Percentiles rank a stretch among this genome's conserved stretches.
Evolutionary conservation across 2,797 vertebrate species (phyloP).

Genomic region (Prunella strophiata): DNA sequence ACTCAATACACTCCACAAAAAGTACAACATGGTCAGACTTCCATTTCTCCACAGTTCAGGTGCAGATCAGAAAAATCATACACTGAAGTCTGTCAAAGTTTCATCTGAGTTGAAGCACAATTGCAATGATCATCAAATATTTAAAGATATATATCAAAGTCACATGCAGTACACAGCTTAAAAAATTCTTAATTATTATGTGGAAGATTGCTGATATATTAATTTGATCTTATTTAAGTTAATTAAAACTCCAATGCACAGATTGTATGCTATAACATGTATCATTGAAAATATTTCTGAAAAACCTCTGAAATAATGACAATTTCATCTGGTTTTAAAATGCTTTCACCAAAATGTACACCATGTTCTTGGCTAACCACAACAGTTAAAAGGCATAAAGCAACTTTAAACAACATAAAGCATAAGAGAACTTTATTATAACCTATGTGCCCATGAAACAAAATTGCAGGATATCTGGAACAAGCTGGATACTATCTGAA

Average conservation of each 20-base stretch:
- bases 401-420: neutral
- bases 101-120: accelerated
- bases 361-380: neutral
- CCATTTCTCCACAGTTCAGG: neutral
- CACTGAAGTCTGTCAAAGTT: neutral
- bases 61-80: neutral
- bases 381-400: neutral
- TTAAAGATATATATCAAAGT: neutral
- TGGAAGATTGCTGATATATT: neutral
- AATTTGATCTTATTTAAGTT: neutral
- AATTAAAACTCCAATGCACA: neutral
- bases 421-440: neutral
- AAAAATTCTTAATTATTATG: neutral
- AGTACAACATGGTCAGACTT: neutral
- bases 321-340: neutral
- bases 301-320: neutral
- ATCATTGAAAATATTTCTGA: neutral
- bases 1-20: neutral
- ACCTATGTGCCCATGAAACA: neutral
- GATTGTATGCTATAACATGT: neutral
- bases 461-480: neutral
- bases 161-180: neutral
- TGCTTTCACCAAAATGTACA: neutral
- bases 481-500: neutral
- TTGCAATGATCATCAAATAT: neutral